Base-by-base conservation (phyloP, 2,113 vertebrate genomes). In the Vanacampus margaritifer region DNA sequence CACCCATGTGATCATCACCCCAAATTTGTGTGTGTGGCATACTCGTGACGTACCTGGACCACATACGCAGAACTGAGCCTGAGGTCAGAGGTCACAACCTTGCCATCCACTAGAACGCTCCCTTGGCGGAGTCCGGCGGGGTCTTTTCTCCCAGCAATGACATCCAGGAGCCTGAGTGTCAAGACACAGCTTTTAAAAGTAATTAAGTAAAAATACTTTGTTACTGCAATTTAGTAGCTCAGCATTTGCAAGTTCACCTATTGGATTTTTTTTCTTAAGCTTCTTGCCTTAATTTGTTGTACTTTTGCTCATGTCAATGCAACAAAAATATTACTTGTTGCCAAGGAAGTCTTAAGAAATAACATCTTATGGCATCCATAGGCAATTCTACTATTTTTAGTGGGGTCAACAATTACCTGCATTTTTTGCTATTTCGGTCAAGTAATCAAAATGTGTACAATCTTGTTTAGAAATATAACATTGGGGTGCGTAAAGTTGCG, bases 121-220 rank as follows among this genome's bases (percentile, higher is more conserved):
- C 91, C 92, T 41, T 86, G 72, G 2, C 68, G 83, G 32, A 94
- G 73, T 12, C 93, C 92, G 28, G 76, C 82, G 1, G 92, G 92
- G 64, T 94, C 78, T 75, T 94, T 93, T 67, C 92, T 88, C 8
- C 91, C 91, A 8, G 93, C 89, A 3, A 93, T 86, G 6, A 93
- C 83, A 67, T 93, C 93, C 57, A 93, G 80, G 54, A 93, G 83
- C 32, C 92, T 93, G 14, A 3, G 26, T 28, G 5, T 12, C 13
- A 24, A 28, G 53, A 3, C 12, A 28, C 23, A 28, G 11, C 11
- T 12, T 13, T 2, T 24, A 11, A 6, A 56, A 56, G 0, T 54
- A 24, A 54, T 5, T 19, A 54, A 26, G 46, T 48, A 48, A 17
- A 48, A 48, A 48, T 16, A 48, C 17, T 45, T 37, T 45, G 3